phyloP scores from a whole-genome alignment of 1,140 invertebrate genomes.

The Babylonia areolata region DNA sequence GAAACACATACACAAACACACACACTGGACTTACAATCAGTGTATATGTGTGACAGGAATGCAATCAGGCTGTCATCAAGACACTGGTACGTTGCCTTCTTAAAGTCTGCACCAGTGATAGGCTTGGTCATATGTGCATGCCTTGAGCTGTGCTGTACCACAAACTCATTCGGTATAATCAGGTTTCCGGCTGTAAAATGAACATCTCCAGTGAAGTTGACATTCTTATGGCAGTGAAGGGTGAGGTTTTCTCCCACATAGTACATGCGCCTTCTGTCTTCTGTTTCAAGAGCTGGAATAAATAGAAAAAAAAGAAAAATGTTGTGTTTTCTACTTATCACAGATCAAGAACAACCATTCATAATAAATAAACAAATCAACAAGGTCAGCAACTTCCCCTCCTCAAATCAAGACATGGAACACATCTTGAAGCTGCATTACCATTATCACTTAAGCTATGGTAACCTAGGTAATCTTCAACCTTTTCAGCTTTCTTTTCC shows the following conservation, averaged over 20 bases:
- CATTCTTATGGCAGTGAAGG: background rate
- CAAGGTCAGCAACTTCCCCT: too few species aligned
- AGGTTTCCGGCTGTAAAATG: background rate
- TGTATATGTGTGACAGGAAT: background rate
- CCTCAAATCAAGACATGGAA: too few species aligned
- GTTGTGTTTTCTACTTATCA: too few species aligned
- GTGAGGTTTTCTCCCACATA: background rate
- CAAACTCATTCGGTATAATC: background rate
- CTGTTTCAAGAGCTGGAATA: too few species aligned
- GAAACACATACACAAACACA: background rate
- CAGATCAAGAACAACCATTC: too few species aligned
- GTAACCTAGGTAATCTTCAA: too few species aligned
- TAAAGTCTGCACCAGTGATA: background rate
- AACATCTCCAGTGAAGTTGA: background rate
- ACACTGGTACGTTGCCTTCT: background rate
- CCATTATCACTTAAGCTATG: too few species aligned
- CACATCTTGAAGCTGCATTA: too few species aligned
- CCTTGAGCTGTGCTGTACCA: background rate
- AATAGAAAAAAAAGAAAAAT: too few species aligned
- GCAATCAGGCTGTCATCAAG: background rate
- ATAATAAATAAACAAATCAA: too few species aligned
- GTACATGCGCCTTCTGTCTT: background rate
- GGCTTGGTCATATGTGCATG: background rate
- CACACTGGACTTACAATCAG: background rate
- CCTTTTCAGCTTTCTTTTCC: too few species aligned